Conservation (phyloP, 2,888 invertebrate genomes). For the Chymomyza amoena region DNA sequence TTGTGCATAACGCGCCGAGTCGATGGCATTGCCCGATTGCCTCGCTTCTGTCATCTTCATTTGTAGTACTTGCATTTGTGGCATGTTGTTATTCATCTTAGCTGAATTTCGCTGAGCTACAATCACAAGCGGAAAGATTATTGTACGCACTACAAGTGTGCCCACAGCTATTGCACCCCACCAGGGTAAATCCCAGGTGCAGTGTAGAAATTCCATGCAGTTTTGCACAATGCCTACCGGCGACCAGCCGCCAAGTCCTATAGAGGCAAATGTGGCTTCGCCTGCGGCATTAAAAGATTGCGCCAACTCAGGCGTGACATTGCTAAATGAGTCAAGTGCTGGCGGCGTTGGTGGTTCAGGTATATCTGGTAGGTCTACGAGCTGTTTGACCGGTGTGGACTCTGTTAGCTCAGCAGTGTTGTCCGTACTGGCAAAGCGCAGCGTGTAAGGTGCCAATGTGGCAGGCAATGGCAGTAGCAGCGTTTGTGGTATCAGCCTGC, state of each 20-base stretch:
- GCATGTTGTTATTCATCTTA: constrained; percentile 90
- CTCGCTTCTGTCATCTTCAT: constrained; percentile 92
- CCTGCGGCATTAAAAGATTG: constrained; percentile 74
- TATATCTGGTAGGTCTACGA: constrained; percentile 63
- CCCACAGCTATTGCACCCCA: constrained; percentile 92
- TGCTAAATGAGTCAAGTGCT: neutral
- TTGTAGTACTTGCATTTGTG: constrained; percentile 90
- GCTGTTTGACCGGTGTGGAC: constrained; percentile 30
- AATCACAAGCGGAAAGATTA: constrained; percentile 92
- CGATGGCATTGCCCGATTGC: constrained; percentile 88
- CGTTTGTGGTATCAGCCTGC: neutral
- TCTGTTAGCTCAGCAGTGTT: constrained; percentile 17
- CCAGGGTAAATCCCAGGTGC: constrained; percentile 92
- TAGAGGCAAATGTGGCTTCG: constrained; percentile 88
- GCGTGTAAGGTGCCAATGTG: constrained; percentile 21
- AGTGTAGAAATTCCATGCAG: constrained; percentile 90
- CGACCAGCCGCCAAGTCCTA: constrained; percentile 90
- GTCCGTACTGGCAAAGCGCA: constrained; percentile 67
- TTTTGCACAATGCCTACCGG: constrained; percentile 91
- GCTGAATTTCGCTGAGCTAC: constrained; percentile 89
- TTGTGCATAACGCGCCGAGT: constrained; percentile 86
- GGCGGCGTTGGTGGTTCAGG: constrained; percentile 72
- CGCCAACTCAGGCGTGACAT: neutral
- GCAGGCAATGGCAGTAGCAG: constrained; percentile 20
- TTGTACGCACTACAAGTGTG: constrained; percentile 87